phyloP scores from a whole-genome alignment of 2,888 invertebrate genomes.

The Abrostola triplasia region DNA sequence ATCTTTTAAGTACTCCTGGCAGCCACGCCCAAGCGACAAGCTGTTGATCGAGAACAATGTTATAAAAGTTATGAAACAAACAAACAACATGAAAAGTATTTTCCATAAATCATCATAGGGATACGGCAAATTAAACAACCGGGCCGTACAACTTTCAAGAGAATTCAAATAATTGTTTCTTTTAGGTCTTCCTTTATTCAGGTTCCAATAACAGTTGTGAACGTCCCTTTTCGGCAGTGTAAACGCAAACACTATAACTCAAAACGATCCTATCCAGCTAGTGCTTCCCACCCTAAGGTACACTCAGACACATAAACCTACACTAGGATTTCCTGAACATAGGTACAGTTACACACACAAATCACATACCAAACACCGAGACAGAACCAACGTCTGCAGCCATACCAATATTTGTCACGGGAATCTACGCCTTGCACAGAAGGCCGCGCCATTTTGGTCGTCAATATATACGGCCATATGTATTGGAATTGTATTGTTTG shows the following conservation, averaged over 20 bases:
- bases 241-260: neutral
- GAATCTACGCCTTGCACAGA: neutral
- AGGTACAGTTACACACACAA: slow-evolving; percentile 12
- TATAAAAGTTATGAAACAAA: no score
- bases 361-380: slow-evolving; percentile 14
- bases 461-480: slow-evolving; percentile 9
- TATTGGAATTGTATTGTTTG: neutral
- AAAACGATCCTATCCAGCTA: neutral
- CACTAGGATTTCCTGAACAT: slow-evolving; percentile 8
- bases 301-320: neutral
- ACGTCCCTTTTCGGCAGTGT: neutral
- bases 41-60: no score
- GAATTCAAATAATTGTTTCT: no score
- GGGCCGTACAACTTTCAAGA: no score
- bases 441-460: slow-evolving; percentile 11
- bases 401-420: slow-evolving; percentile 32
- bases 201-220: no score
- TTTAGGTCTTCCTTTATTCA: no score
- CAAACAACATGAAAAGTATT: no score
- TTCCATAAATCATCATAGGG: no score
- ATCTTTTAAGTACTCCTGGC: no score
- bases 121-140: no score
- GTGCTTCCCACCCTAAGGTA: no score
- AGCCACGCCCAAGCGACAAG: no score
- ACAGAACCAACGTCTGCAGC: slow-evolving; percentile 21